A percentile compares a stretch with the other conserved stretches of the same genome.
phyloP scores from a whole-genome alignment of 2,888 invertebrate species.

The Drosophila helvetica region DNA sequence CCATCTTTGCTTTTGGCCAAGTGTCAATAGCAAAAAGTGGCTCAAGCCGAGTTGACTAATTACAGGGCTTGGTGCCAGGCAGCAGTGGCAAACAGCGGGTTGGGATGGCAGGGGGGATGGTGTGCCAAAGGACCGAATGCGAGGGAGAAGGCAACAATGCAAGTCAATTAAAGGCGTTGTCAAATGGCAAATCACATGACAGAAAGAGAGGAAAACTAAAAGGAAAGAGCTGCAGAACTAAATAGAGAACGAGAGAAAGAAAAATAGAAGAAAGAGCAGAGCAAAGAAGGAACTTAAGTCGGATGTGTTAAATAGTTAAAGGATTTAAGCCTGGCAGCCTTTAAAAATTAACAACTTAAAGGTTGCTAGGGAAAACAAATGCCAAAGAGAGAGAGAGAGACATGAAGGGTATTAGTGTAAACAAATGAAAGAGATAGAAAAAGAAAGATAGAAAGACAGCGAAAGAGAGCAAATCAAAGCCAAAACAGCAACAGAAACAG shows the following conservation, averaged over 20 bases:
- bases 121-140: slow-evolving; percentile 6
- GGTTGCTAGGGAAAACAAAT: slow-evolving; percentile 2
- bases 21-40: slow-evolving; percentile 67
- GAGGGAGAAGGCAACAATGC: slow-evolving; percentile 41
- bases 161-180: slow-evolving; percentile 68
- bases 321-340: slow-evolving; percentile 35
- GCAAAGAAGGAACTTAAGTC: background rate
- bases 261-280: background rate
- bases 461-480: slow-evolving; percentile 27
- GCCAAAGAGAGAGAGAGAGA: background rate
- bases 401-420: background rate
- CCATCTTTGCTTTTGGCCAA: slow-evolving; percentile 41
- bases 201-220: slow-evolving; percentile 2
- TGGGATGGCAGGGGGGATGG: background rate
- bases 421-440: slow-evolving; percentile 2
- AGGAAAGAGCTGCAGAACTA: background rate
- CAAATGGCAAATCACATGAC: slow-evolving; percentile 48
- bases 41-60: slow-evolving; percentile 64
- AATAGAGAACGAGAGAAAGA: slow-evolving; percentile 5
- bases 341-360: slow-evolving; percentile 41
- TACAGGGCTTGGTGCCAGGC: slow-evolving; percentile 46
- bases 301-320: slow-evolving; percentile 53
- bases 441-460: slow-evolving; percentile 12
- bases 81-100: slow-evolving; percentile 5
- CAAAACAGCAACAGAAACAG: slow-evolving; percentile 57